Evolutionary conservation across 2,888 invertebrate genomes (phyloP).

Genomic region (Ectemnius lituratus): DNA sequence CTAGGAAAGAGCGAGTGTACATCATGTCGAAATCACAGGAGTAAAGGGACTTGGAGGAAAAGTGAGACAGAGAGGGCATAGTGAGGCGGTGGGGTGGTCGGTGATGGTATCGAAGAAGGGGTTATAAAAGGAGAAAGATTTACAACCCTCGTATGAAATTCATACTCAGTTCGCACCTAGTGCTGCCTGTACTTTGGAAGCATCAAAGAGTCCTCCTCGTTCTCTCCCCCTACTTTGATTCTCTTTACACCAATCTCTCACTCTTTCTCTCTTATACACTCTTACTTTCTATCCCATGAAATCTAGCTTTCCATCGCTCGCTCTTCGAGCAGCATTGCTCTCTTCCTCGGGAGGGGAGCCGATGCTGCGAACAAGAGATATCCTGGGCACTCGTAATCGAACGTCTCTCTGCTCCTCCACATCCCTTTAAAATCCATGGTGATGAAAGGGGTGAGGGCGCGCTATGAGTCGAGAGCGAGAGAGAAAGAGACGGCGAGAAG

Average conservation of each 20-base stretch:
- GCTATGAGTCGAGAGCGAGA: not conserved
- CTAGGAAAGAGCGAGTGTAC: constrained; percentile 33
- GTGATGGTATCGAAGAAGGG: constrained; percentile 19
- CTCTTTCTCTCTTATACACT: constrained; percentile 17
- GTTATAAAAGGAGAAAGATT: constrained; percentile 65
- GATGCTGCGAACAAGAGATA: constrained; percentile 57
- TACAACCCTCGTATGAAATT: constrained; percentile 70
- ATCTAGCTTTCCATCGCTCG: constrained; percentile 19
- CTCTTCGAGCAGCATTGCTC: constrained; percentile 33
- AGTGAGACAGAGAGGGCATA: constrained; percentile 12
- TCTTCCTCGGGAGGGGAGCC: constrained; percentile 31
- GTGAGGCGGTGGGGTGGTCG: not conserved
- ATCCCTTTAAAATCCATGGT: constrained; percentile 46
- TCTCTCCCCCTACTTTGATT: constrained; percentile 30
- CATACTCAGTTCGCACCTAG: constrained; percentile 71
- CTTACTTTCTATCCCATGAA: not conserved
- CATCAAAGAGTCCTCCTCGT: constrained; percentile 62
- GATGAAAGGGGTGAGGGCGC: constrained; percentile 3
- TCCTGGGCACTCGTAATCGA: constrained; percentile 62
- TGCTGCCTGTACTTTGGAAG: constrained; percentile 57
- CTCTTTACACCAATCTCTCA: constrained; percentile 18
- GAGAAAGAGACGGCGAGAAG: not conserved
- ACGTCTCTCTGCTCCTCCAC: constrained; percentile 52
- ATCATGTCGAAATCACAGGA: not conserved
- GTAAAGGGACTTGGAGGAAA: constrained; percentile 26